phyloP scores from a whole-genome alignment of 2,113 vertebrate species.

The Pygoscelis adeliae region DNA sequence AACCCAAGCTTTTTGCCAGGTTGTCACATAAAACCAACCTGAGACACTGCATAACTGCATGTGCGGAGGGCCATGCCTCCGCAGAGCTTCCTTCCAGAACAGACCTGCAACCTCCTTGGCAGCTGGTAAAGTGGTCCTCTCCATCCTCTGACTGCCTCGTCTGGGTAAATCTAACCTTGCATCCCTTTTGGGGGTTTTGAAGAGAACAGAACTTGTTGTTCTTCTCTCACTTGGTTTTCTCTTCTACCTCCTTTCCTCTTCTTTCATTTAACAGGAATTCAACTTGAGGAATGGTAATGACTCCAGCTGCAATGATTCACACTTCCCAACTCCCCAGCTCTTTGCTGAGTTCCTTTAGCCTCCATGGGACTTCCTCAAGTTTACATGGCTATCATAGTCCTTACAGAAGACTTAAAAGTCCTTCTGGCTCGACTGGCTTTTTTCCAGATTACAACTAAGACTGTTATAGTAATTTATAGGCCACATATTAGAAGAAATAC shows the following conservation, averaged over 20 bases:
- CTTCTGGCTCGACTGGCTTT: not conserved
- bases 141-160: not conserved
- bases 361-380: not conserved
- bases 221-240: not conserved
- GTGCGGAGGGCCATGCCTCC: rapidly evolving
- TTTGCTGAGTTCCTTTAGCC: not conserved
- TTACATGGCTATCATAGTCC: not conserved
- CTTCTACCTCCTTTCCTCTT: not conserved
- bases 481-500: not conserved
- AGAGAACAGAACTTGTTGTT: not conserved
- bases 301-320: not conserved
- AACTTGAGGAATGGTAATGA: not conserved
- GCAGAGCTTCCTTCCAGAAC: not conserved
- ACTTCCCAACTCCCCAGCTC: not conserved
- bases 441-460: not conserved
- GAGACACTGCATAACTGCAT: not conserved
- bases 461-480: not conserved
- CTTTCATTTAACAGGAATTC: not conserved
- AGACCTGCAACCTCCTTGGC: not conserved
- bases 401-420: not conserved
- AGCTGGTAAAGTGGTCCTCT: not conserved
- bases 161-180: not conserved
- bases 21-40: not conserved
- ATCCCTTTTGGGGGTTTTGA: not conserved
- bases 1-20: not conserved